phyloP scores from a whole-genome alignment of 2,113 vertebrate species.

The Colius striatus region DNA sequence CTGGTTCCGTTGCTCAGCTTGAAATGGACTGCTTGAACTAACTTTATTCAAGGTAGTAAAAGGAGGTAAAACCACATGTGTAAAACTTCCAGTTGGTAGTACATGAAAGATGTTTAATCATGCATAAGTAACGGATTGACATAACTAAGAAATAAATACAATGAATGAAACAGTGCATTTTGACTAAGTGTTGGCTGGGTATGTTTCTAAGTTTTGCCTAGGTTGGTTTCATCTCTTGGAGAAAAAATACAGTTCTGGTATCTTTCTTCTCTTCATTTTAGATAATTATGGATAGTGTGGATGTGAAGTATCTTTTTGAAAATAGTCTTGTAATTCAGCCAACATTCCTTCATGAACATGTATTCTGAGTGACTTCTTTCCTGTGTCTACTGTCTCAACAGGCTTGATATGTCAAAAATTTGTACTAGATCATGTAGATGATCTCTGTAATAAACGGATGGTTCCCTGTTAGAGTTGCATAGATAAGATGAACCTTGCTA shows the following conservation, averaged over 20 bases:
- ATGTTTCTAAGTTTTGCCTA: no score
- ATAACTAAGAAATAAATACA: not conserved
- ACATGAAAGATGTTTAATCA: not conserved
- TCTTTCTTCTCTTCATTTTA: not conserved
- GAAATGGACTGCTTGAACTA: not conserved
- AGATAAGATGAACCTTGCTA: not conserved
- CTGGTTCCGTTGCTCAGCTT: not conserved
- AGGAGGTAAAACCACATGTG: not conserved
- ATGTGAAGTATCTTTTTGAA: not conserved
- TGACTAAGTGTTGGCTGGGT: no score
- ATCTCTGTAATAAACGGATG: not conserved
- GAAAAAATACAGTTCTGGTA: not conserved
- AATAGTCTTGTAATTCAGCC: not conserved
- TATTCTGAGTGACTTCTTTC: not conserved
- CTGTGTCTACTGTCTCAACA: not conserved
- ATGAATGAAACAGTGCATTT: not conserved
- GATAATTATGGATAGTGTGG: not conserved
- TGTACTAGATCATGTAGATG: not conserved
- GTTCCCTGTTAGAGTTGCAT: not conserved
- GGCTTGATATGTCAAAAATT: not conserved
- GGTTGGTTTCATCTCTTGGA: not conserved
- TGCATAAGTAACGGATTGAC: not conserved
- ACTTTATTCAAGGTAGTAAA: not conserved
- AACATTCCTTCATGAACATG: not conserved
- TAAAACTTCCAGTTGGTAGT: not conserved